phyloP scores from a whole-genome alignment of 2,797 vertebrate species.

The Enteromius viviparus region DNA sequence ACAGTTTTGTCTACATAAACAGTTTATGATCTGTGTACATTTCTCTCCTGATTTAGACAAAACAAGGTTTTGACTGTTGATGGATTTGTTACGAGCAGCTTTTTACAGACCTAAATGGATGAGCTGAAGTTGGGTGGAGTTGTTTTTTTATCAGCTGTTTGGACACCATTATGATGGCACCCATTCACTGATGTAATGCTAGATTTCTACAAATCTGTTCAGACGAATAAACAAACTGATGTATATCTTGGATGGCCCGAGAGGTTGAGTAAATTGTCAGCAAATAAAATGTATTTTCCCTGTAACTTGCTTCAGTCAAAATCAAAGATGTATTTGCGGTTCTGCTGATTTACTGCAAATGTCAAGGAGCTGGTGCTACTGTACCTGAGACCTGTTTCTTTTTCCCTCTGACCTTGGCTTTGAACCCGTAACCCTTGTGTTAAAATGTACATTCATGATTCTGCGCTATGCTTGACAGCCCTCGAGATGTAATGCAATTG shows the following conservation, averaged over 20 bases:
- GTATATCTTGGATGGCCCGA: neutral
- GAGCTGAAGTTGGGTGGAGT: neutral
- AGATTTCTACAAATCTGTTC: neutral
- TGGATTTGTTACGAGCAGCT: neutral
- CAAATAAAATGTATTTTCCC: neutral
- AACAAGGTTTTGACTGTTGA: neutral
- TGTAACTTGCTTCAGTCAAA: neutral
- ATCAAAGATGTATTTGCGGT: neutral
- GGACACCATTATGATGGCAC: neutral
- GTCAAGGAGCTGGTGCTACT: neutral
- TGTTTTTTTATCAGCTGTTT: neutral
- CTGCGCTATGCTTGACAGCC: slow-evolving; percentile 71
- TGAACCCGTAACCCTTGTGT: slow-evolving; percentile 74
- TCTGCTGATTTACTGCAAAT: slow-evolving; percentile 15
- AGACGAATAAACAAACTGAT: neutral
- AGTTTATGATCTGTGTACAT: neutral
- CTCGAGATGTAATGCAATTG: slow-evolving; percentile 77
- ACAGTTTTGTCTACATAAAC: neutral
- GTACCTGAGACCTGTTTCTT: slow-evolving; percentile 8
- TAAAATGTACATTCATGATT: slow-evolving; percentile 75
- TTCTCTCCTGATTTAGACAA: neutral
- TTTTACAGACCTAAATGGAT: neutral
- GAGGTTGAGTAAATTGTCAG: neutral
- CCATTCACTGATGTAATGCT: neutral
- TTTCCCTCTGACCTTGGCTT: slow-evolving; percentile 77